These are phyloP conservation scores for Silvanus unidentatus DNA, from an alignment of 2,888 invertebrate genomes.

Conservation along the genomic window DNA sequence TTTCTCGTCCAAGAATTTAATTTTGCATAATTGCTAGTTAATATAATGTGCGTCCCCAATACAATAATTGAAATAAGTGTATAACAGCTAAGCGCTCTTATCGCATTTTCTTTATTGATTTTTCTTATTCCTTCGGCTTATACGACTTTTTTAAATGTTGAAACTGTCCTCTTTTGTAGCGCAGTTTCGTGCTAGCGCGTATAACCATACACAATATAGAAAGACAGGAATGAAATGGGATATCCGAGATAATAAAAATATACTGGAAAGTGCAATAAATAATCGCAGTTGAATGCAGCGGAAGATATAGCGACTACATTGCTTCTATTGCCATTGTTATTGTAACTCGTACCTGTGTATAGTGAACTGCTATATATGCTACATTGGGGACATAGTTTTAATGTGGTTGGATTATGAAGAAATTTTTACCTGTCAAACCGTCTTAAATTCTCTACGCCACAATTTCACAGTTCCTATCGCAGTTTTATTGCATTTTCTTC, in stretches of 20 bases:
- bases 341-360: slow-evolving; percentile 17
- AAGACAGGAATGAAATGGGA: slow-evolving; percentile 25
- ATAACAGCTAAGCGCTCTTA: too few species aligned
- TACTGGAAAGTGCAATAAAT: slow-evolving; percentile 32
- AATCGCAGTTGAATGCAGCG: slow-evolving; percentile 24
- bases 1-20: slow-evolving; percentile 3
- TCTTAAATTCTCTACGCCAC: too few species aligned
- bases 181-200: too few species aligned
- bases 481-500: too few species aligned
- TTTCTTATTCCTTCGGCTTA: too few species aligned
- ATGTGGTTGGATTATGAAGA: slow-evolving; percentile 10
- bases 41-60: not conserved
- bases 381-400: slow-evolving; percentile 11
- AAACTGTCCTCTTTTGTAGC: too few species aligned
- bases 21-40: slow-evolving; percentile 3
- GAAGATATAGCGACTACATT: slow-evolving; percentile 24
- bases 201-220: not conserved
- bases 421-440: slow-evolving; percentile 13
- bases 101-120: too few species aligned
- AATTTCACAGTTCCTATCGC: too few species aligned
- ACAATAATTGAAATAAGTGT: not conserved
- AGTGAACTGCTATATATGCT: slow-evolving; percentile 7
- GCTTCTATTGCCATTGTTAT: slow-evolving; percentile 20
- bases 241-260: slow-evolving; percentile 34
- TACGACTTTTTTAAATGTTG: too few species aligned